A percentile compares a stretch with the other conserved stretches of the same genome.
These are phyloP conservation scores for Lepidocyrtinus sp. DNA, from an alignment of 2,888 invertebrate genomes.

Conservation along the genomic window DNA sequence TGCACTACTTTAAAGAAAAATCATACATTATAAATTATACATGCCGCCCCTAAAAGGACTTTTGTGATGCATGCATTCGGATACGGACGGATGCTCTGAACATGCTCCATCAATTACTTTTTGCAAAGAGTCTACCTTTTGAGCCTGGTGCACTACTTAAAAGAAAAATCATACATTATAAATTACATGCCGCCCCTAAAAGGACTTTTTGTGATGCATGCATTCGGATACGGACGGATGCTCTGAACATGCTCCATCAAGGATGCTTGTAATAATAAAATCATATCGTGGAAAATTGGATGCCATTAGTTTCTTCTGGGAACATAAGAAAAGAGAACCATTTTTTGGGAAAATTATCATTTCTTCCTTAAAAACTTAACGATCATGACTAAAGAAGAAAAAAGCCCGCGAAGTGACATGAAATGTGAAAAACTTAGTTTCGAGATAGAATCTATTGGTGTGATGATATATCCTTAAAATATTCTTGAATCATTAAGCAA, in stretches of 20 bases:
- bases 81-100: background rate
- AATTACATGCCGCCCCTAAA: background rate
- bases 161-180: conserved; percentile 1
- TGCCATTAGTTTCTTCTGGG: conserved; percentile 16
- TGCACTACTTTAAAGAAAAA: background rate
- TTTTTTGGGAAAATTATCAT: conserved; percentile 1
- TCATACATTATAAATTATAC: conserved; percentile 14
- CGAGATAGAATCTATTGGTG: background rate
- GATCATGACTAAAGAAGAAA: background rate
- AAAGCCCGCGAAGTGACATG: background rate
- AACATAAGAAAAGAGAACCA: background rate
- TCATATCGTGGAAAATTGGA: conserved; percentile 18
- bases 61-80: background rate
- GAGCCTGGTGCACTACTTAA: background rate
- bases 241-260: background rate
- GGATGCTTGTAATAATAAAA: conserved; percentile 19
- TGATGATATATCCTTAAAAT: background rate
- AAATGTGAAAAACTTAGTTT: too few relatives aligned
- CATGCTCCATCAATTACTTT: conserved; percentile 6
- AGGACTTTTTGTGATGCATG: background rate
- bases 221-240: background rate
- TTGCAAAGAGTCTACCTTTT: background rate
- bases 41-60: background rate
- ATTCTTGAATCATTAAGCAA: conserved; percentile 15
- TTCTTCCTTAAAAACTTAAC: background rate